Evolutionary conservation across 2,113 vertebrate species (phyloP).

Genomic region (Corythaixoides concolor): DNA sequence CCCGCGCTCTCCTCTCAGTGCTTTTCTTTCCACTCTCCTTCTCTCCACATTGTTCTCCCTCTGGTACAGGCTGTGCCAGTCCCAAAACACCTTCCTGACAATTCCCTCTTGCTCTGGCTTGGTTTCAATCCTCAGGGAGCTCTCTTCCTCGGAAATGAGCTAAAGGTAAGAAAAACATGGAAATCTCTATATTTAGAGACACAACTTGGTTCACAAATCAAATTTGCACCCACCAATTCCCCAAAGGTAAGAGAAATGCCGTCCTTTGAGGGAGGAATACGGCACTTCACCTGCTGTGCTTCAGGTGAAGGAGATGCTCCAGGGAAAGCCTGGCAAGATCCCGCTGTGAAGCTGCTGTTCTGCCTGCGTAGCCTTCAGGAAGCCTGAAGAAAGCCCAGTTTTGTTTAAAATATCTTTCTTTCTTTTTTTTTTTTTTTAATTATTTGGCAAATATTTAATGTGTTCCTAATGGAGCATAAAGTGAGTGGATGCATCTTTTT

Average conservation of each 20-base stretch:
- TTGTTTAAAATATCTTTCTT: not conserved
- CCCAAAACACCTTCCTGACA: not conserved
- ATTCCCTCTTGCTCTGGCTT: not conserved
- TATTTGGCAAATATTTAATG: constrained; percentile 18
- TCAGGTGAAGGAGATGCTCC: not conserved
- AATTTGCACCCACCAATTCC: not conserved
- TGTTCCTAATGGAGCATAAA: not conserved
- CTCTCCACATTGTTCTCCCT: accelerated
- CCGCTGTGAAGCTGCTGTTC: not conserved
- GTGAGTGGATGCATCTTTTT: not conserved
- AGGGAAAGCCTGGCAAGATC: not conserved
- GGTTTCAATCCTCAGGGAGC: not conserved
- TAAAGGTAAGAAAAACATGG: accelerated
- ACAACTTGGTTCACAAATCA: not conserved
- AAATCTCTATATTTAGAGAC: not conserved
- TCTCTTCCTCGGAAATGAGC: not conserved
- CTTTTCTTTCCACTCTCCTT: not conserved
- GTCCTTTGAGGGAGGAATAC: not conserved
- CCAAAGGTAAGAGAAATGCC: not conserved
- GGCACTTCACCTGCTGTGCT: not conserved
- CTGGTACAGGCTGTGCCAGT: not conserved
- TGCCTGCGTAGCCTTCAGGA: not conserved
- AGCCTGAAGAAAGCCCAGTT: not conserved
- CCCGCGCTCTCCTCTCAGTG: not conserved
- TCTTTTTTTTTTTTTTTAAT: not conserved